Percentiles rank a stretch among this genome's conserved stretches.
Evolutionary conservation across 2,113 vertebrate genomes (phyloP).

Genomic region (Clinocottus analis): DNA sequence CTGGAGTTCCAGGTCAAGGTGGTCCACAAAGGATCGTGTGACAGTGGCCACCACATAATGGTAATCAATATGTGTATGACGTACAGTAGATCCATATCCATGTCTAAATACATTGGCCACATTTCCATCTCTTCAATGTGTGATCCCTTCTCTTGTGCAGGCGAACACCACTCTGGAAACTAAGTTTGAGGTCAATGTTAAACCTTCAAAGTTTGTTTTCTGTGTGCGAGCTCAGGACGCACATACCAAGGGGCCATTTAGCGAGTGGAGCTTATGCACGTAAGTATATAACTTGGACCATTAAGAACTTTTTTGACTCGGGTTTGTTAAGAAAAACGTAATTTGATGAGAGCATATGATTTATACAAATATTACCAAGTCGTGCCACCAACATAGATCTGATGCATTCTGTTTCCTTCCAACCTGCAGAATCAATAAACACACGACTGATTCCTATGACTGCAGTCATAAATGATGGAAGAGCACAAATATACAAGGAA

Average conservation of each 20-base stretch:
- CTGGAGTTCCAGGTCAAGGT: conserved; percentile 79
- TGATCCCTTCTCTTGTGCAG: conserved; percentile 11
- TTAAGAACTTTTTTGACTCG: neutral
- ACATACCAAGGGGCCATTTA: conserved; percentile 63
- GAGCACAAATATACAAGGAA: neutral
- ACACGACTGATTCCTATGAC: neutral
- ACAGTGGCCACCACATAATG: neutral
- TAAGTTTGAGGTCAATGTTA: conserved; percentile 11
- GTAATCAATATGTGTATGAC: conserved; percentile 1
- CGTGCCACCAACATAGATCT: neutral
- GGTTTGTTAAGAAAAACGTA: neutral
- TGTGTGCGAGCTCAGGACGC: conserved; percentile 80
- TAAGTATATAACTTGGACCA: conserved; percentile 52
- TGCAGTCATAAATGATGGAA: neutral
- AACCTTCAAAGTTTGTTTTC: conserved; percentile 62
- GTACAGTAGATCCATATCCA: neutral
- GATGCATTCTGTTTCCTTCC: neutral
- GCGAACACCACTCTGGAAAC: neutral
- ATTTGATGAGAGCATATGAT: neutral
- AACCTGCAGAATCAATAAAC: conserved; percentile 61
- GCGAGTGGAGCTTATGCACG: conserved; percentile 72
- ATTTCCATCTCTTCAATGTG: neutral
- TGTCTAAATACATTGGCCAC: neutral
- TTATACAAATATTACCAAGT: neutral
- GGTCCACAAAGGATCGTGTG: conserved; percentile 56